A percentile compares a stretch with the other conserved stretches of the same genome.
phyloP scores from a whole-genome alignment of 2,797 vertebrate genomes.

The Gastrophryne carolinensis region DNA sequence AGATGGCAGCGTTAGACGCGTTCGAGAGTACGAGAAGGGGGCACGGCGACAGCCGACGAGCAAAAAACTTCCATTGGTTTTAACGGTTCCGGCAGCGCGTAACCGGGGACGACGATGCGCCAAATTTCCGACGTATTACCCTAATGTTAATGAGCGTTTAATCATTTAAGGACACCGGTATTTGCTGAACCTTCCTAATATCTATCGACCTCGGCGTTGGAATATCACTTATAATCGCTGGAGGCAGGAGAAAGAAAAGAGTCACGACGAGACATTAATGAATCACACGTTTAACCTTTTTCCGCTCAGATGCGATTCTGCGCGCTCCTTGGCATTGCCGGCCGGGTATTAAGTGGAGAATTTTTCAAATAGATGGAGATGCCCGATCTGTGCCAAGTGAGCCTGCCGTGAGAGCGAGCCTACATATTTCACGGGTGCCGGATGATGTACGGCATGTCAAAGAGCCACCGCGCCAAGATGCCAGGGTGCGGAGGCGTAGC shows the following conservation, averaged over 20 bases:
- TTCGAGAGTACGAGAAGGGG: slow-evolving; percentile 50
- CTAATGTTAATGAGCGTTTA: slow-evolving; percentile 63
- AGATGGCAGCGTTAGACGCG: slow-evolving; percentile 35
- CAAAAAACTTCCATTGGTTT: slow-evolving; percentile 55
- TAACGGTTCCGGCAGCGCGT: slow-evolving; percentile 57
- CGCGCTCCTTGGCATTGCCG: slow-evolving; percentile 10
- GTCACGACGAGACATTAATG: slow-evolving; percentile 50
- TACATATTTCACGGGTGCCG: not conserved
- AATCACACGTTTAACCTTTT: slow-evolving; percentile 55
- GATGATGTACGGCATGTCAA: slow-evolving; percentile 8
- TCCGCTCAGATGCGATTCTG: slow-evolving; percentile 45
- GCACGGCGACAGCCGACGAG: slow-evolving; percentile 57
- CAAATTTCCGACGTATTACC: slow-evolving; percentile 70
- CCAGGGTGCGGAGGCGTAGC: no score
- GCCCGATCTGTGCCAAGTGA: slow-evolving; percentile 21
- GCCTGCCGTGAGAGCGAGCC: slow-evolving; percentile 12
- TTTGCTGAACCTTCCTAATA: slow-evolving; percentile 67
- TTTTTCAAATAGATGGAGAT: slow-evolving; percentile 42
- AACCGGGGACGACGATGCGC: slow-evolving; percentile 58
- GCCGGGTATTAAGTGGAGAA: not conserved
- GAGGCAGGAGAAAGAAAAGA: slow-evolving; percentile 48
- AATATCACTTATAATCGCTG: slow-evolving; percentile 58
- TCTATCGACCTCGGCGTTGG: slow-evolving; percentile 73
- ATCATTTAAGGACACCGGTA: slow-evolving; percentile 59
- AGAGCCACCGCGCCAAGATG: not conserved